Conservation (phyloP, 2,797 vertebrate genomes). For the Ctenochaetus hawaiiensis region DNA sequence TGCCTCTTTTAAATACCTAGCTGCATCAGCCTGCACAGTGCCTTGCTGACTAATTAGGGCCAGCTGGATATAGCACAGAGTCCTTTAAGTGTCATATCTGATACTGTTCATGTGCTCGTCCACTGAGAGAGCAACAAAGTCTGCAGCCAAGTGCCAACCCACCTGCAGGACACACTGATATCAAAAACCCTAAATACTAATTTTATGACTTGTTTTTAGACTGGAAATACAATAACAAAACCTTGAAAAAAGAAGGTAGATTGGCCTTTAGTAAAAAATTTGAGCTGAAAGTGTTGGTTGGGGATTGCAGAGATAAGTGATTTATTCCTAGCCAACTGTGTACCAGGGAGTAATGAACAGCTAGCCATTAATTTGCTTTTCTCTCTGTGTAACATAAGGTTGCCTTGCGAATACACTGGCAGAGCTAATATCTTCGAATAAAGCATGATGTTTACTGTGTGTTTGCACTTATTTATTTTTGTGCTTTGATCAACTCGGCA, state of each 20-base stretch:
- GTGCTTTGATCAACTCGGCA: slow-evolving; percentile 69
- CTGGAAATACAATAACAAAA: neutral
- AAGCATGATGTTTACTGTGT: neutral
- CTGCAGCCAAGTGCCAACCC: slow-evolving; percentile 34
- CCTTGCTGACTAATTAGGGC: slow-evolving; percentile 77
- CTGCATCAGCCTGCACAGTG: slow-evolving; percentile 9
- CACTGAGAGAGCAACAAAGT: slow-evolving; percentile 63
- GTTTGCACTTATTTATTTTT: neutral
- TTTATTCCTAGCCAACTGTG: slow-evolving; percentile 10
- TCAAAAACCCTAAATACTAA: neutral
- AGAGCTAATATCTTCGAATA: neutral
- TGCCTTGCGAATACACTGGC: neutral
- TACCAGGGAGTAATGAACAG: slow-evolving; percentile 19
- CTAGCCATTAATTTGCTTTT: neutral
- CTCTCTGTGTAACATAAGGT: slow-evolving; percentile 16
- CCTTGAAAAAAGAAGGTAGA: neutral
- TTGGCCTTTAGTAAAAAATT: slow-evolving; percentile 5
- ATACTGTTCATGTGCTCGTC: slow-evolving; percentile 77
- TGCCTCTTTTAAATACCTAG: slow-evolving; percentile 28
- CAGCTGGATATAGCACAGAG: slow-evolving; percentile 76
- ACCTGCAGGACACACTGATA: slow-evolving; percentile 20
- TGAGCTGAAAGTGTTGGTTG: neutral
- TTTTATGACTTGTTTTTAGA: neutral
- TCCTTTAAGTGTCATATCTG: slow-evolving; percentile 75
- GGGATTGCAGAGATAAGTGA: neutral